A percentile compares a stretch with the other conserved stretches of the same genome.
Conservation (phyloP, 1,140 invertebrate species). For the Euwallacea fornicatus region DNA sequence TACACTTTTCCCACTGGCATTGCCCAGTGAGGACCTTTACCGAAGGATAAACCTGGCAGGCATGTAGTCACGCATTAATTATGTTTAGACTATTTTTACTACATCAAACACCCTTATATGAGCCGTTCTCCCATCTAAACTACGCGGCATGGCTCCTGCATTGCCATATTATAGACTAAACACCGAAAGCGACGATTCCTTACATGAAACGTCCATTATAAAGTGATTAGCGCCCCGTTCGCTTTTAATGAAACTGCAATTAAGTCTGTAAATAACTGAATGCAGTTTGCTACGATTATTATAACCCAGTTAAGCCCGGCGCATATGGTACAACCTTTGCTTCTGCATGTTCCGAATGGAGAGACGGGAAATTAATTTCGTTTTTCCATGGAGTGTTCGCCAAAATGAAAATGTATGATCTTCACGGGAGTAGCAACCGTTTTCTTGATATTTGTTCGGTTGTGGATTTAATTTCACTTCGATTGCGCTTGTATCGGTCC, state of each 20-base stretch:
- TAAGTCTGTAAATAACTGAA: constrained; percentile 9
- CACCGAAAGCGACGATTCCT: constrained; percentile 20
- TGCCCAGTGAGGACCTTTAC: no score
- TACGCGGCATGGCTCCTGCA: background rate
- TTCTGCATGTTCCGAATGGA: constrained; percentile 4
- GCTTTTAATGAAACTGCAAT: constrained; percentile 6
- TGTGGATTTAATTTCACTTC: no score
- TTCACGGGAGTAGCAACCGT: background rate
- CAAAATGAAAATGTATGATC: background rate
- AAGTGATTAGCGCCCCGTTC: constrained; percentile 29
- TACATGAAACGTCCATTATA: constrained; percentile 30
- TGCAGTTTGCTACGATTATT: constrained; percentile 28
- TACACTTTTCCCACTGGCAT: no score
- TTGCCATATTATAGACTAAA: constrained; percentile 6
- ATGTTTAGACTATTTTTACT: no score
- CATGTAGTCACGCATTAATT: no score
- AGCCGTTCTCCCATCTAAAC: background rate
- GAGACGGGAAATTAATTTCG: constrained; percentile 2
- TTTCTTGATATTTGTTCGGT: no score
- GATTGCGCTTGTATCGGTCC: no score
- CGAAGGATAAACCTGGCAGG: no score
- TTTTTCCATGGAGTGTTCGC: background rate
- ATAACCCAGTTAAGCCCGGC: constrained; percentile 18
- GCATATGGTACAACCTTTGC: constrained; percentile 18
- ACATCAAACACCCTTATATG: no score